Evolutionary conservation across 2,797 vertebrate species (phyloP), one percentile per base, ranked within the genome.

Genomic region (Champsocephalus esox): DNA sequence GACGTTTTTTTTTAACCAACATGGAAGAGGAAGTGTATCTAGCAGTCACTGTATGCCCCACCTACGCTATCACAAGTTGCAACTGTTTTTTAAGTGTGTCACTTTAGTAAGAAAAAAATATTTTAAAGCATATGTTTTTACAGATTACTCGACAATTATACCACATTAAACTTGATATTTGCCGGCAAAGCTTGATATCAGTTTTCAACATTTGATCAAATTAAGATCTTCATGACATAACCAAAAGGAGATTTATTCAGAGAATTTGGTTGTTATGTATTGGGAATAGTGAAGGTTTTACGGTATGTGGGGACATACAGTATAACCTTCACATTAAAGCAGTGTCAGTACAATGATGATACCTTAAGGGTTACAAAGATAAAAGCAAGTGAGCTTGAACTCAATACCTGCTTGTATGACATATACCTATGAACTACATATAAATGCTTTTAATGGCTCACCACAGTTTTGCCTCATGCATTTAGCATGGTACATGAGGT

Each of bases 1-100:
- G 87, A 91, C 79, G 93, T 89, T 84, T 80, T 79, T 91, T 38
- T 9, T 9, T 38, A 38, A 87, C 77, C 88, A 93, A 74, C 50
- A 70, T 66, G 67, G 84, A 93, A 93, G 93, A 94, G 95, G 94
- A 95, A 95, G 95, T 93, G 89, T 86, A 21, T 83, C 70, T 88
- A 74, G 51, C 72, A 88, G 88, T 89, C 83, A 87, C 72, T 82
- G 19, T 58, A 87, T 75, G 88, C 92, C 90, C 91, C 93, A 92
- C 94, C 94, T 90, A 91, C 68, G 0, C 24, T 56, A 24, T 81
- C 73, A 79, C 49, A 82, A 82, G 75, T 80, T 80, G 70, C 69
- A 46, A 67, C 28, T 54, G 58, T 64, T 28, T 63, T 60, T 59
- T 17, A 54, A 57, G 56, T 54, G 24, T 19, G 19, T 38, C 55